Conservation (phyloP, 2,113 vertebrate genomes). For the Ciconia stormi region DNA sequence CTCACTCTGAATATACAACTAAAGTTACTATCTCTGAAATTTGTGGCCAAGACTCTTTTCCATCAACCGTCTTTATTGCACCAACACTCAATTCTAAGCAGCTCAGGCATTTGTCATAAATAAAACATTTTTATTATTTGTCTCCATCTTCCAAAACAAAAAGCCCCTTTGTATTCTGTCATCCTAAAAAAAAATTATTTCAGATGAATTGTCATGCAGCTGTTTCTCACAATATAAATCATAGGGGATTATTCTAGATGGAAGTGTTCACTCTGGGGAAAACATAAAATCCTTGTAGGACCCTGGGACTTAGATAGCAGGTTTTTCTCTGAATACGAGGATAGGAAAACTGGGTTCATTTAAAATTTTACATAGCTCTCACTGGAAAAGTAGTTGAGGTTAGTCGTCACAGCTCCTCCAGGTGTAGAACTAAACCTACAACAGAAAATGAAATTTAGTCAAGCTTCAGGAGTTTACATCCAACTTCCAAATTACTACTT, state of each 20-base stretch:
- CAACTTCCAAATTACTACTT: neutral
- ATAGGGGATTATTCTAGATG: neutral
- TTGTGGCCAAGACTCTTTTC: neutral
- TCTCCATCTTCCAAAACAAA: slow-evolving; percentile 54
- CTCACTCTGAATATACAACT: neutral
- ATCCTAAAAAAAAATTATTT: slow-evolving; percentile 33
- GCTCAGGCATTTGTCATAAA: slow-evolving; percentile 69
- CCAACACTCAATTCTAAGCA: slow-evolving; percentile 25
- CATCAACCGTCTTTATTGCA: slow-evolving; percentile 15
- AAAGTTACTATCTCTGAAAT: neutral
- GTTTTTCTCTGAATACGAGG: neutral
- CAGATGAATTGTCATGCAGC: neutral
- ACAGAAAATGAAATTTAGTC: neutral
- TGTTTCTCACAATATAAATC: neutral
- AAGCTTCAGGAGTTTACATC: neutral
- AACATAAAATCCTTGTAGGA: neutral
- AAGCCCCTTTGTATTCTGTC: slow-evolving; percentile 4
- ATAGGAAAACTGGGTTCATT: neutral
- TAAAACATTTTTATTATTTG: slow-evolving; percentile 72
- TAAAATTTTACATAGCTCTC: slow-evolving; percentile 48
- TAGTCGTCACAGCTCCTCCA: slow-evolving; percentile 37
- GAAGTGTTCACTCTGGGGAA: neutral
- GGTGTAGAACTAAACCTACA: slow-evolving; percentile 51
- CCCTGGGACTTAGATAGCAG: neutral
- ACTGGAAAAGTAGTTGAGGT: slow-evolving; percentile 2